These are phyloP conservation scores for Percina caprodes DNA, from an alignment of 2,113 vertebrate genomes.

Conservation along the genomic window DNA sequence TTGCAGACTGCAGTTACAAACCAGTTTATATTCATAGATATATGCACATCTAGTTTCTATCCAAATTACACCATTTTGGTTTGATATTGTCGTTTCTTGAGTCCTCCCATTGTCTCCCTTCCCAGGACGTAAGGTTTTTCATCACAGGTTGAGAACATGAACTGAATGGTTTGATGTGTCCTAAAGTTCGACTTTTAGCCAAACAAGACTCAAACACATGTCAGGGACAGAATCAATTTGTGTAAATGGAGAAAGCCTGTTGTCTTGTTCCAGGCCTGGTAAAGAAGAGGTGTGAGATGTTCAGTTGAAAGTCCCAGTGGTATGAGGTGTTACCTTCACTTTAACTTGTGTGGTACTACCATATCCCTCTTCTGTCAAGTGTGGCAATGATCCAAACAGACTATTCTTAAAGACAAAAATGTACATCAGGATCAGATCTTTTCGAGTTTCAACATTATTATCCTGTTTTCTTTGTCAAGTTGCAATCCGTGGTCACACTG, in stretches of 20 bases:
- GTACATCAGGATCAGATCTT: not conserved
- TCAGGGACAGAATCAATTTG: conserved; percentile 81
- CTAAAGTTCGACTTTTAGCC: conserved; percentile 80
- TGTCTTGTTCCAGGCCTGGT: conserved; percentile 68
- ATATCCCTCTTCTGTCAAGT: conserved; percentile 16
- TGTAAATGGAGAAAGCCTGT: conserved; percentile 86
- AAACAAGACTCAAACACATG: conserved; percentile 80
- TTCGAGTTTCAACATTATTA: not conserved
- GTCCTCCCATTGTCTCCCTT: conserved; percentile 30
- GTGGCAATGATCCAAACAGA: conserved; percentile 37
- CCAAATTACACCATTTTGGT: not conserved
- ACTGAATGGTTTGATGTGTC: conserved; percentile 66
- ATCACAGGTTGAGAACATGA: conserved; percentile 67
- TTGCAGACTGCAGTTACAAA: not conserved
- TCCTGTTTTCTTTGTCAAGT: not conserved
- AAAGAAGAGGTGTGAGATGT: conserved; percentile 76
- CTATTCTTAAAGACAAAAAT: conserved; percentile 12
- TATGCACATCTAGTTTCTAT: not conserved
- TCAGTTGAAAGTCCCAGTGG: conserved; percentile 73
- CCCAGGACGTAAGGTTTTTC: conserved; percentile 39
- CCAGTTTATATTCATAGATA: not conserved
- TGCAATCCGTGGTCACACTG: not conserved
- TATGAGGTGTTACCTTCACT: conserved; percentile 77
- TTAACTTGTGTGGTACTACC: conserved; percentile 60
- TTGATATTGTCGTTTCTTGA: conserved; percentile 1